A percentile compares a stretch with the other conserved stretches of the same genome.
Evolutionary conservation across 1,140 invertebrate genomes (phyloP).

Genomic region (Drosophila parabipectinata): DNA sequence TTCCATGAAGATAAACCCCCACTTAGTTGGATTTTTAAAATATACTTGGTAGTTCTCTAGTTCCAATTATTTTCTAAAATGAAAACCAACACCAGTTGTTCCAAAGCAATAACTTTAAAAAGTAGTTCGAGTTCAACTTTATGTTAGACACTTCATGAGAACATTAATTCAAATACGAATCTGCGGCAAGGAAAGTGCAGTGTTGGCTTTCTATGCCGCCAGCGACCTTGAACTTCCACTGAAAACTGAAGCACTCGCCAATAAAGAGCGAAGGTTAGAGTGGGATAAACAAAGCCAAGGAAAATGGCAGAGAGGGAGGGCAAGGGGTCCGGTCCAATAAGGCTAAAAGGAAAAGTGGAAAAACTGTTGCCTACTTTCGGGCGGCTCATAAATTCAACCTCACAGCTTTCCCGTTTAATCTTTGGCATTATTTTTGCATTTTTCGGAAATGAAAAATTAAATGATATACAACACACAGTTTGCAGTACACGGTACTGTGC

Average conservation of each 20-base stretch:
- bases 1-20: too few relatives aligned
- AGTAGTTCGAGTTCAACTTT: background rate
- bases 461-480: conserved; percentile 26
- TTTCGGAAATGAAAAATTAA: conserved; percentile 40
- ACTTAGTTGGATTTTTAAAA: too few relatives aligned
- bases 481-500: background rate
- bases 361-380: conserved; percentile 52
- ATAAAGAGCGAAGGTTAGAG: background rate
- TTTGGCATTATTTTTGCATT: conserved; percentile 37
- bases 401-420: conserved; percentile 37
- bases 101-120: background rate
- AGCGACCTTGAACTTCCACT: conserved; percentile 47
- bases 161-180: conserved; percentile 18
- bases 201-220: conserved; percentile 18
- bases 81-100: background rate
- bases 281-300: background rate
- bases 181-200: conserved; percentile 30
- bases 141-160: background rate
- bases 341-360: background rate
- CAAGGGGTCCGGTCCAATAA: background rate
- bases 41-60: background rate
- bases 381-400: conserved; percentile 36
- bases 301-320: too few relatives aligned
- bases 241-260: conserved; percentile 6
- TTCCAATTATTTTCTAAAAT: background rate